A percentile compares a stretch with the other conserved stretches of the same genome.
Evolutionary conservation across 2,888 invertebrate species (phyloP).

Genomic region (Steromphala cineraria): DNA sequence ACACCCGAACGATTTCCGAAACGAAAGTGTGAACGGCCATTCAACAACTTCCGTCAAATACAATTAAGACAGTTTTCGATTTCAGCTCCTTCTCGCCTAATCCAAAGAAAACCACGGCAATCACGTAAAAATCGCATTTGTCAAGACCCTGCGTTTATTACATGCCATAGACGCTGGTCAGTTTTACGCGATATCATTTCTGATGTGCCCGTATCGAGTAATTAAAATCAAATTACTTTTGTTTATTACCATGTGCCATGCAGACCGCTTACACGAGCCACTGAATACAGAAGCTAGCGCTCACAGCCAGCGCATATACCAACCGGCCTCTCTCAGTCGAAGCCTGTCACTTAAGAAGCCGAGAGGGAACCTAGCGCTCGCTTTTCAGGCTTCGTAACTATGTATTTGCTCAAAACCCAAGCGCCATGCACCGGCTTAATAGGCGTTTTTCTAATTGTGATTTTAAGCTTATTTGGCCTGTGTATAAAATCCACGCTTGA

Average conservation of each 20-base stretch:
- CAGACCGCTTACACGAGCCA: neutral
- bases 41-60: neutral
- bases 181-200: neutral
- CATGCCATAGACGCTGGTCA: slow-evolving; percentile 6
- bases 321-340: neutral
- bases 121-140: neutral
- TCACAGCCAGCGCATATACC: neutral
- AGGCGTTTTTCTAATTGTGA: slow-evolving; percentile 12
- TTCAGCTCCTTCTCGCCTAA: neutral
- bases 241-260: neutral
- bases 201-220: neutral
- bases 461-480: slow-evolving; percentile 17
- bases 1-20: neutral
- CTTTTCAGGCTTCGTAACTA: neutral
- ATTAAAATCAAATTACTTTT: slow-evolving; percentile 13
- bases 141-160: neutral
- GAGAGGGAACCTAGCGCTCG: neutral
- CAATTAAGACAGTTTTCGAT: slow-evolving; percentile 3
- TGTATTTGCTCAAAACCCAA: neutral
- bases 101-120: neutral
- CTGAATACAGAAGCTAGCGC: neutral
- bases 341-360: too few relatives aligned
- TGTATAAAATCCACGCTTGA: neutral
- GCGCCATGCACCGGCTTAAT: neutral
- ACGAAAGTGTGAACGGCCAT: neutral